Conservation (phyloP, 2,888 invertebrate genomes). For the Tryphoninae sp. region DNA sequence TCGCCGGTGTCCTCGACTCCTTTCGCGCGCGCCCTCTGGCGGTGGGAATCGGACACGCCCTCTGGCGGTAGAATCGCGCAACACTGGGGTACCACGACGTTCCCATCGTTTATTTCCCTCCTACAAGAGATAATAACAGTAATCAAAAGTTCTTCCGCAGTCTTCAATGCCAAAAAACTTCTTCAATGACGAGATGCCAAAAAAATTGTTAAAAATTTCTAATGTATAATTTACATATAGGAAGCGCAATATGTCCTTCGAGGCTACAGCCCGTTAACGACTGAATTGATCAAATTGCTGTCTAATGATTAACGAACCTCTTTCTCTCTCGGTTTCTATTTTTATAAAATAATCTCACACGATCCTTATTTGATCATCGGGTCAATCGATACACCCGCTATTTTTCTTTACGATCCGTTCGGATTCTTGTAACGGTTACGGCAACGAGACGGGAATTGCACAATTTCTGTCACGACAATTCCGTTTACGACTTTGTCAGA, state of each 20-base stretch:
- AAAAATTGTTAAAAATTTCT: not conserved
- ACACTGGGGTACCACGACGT: not conserved
- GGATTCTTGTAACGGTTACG: not conserved
- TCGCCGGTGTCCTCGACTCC: not conserved
- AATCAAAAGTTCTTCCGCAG: not conserved
- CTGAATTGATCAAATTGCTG: not conserved
- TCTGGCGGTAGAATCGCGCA: not conserved
- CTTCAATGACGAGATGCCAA: not conserved
- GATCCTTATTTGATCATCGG: too few species aligned
- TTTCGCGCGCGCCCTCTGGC: not conserved
- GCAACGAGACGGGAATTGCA: conserved; percentile 27
- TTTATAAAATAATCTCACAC: too few species aligned
- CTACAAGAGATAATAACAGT: not conserved
- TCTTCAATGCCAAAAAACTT: not conserved
- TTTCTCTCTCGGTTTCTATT: not conserved
- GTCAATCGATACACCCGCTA: too few species aligned
- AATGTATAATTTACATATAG: not conserved
- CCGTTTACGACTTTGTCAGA: conserved; percentile 39
- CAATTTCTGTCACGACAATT: conserved; percentile 35
- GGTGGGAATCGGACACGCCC: not conserved
- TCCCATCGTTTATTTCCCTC: not conserved
- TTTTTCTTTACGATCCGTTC: too few species aligned
- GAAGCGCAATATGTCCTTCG: not conserved
- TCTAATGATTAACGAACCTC: not conserved
- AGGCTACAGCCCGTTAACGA: not conserved